Evolutionary conservation across 2,888 invertebrate genomes (phyloP), one percentile per base, ranked within the genome.

Genomic region (Drosophila prostipennis): DNA sequence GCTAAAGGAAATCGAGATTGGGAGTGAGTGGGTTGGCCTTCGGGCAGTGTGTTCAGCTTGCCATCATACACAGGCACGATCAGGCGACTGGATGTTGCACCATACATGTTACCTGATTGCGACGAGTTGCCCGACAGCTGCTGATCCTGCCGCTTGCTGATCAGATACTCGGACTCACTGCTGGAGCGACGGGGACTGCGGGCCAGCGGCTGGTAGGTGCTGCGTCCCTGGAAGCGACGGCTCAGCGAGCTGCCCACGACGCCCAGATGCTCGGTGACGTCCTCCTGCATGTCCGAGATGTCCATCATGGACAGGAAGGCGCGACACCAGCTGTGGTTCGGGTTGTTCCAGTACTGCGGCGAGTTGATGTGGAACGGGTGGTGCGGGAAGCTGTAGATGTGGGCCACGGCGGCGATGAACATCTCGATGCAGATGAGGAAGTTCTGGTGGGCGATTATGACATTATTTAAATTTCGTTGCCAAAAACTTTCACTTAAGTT

Each of bases 341-440:
- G 89, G 71, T 94, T 93, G 16, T 93, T 92, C 84, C 93, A 92
- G 55, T 92, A 92, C 51, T 93, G 93, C 6, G 94, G 93, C 48
- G 94, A 92, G 78, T 95, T 92, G 16, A 92, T 91, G 83, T 96
- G 94, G 90, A 95, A 99, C 42, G 97, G 97, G 90, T 96, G 95
- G 91, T 98, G 97, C n/a, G 98, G 97, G 92, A 99, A 99, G 88
- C 98, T 97, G 92, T 96, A 98, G 91, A 98, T 97, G 91, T 99
- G 98, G 0, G 98, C 98, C 26, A 98, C 94, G 2, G 98, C 98
- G 26, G 98, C 98, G 84, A 98, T 91, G 91, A 98, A 98, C 99
- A 99, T 99, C 93, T 99, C 99, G 89, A 99, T 97, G 91, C 99
- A 99, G 79, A 99, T 98, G 60, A 98, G 93, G 92, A 99, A 98